These are phyloP conservation scores for Amiota mariae DNA, from an alignment of 2,888 invertebrate genomes.

Conservation along the genomic window DNA sequence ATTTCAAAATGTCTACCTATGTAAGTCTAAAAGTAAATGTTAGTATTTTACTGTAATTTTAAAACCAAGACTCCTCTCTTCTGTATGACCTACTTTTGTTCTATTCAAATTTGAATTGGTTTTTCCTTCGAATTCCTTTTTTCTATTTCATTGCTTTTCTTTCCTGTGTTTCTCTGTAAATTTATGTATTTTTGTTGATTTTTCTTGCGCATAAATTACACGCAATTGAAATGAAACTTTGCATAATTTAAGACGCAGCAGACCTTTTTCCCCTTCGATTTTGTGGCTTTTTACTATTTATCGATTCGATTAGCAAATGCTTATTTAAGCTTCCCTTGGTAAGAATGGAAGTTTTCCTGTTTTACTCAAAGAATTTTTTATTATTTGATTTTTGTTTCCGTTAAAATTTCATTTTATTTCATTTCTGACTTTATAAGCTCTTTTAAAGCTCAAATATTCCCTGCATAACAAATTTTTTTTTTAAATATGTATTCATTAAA, in stretches of 20 bases:
- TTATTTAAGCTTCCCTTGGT: background rate
- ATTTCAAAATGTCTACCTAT: too few species aligned
- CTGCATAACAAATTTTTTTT: too few species aligned
- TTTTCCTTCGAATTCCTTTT: background rate
- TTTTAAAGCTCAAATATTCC: too few species aligned
- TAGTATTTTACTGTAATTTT: background rate
- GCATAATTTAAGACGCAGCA: conserved; percentile 57
- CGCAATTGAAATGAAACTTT: conserved; percentile 58
- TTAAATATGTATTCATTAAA: too few species aligned
- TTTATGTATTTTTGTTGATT: conserved; percentile 62
- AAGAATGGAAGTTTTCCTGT: background rate
- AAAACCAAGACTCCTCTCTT: background rate
- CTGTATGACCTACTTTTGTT: background rate
- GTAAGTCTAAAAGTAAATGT: conserved; percentile 19
- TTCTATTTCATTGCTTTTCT: background rate
- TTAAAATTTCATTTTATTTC: too few species aligned
- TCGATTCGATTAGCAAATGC: conserved; percentile 21
- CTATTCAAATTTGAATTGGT: background rate
- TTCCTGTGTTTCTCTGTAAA: conserved; percentile 61
- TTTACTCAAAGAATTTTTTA: background rate
- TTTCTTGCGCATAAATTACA: conserved; percentile 50
- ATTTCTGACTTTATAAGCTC: too few species aligned
- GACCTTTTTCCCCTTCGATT: conserved; percentile 31
- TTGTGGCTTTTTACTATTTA: conserved; percentile 9
- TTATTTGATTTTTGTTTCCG: background rate